phyloP scores from a whole-genome alignment of 2,797 vertebrate species.

The Lacerta agilis region DNA sequence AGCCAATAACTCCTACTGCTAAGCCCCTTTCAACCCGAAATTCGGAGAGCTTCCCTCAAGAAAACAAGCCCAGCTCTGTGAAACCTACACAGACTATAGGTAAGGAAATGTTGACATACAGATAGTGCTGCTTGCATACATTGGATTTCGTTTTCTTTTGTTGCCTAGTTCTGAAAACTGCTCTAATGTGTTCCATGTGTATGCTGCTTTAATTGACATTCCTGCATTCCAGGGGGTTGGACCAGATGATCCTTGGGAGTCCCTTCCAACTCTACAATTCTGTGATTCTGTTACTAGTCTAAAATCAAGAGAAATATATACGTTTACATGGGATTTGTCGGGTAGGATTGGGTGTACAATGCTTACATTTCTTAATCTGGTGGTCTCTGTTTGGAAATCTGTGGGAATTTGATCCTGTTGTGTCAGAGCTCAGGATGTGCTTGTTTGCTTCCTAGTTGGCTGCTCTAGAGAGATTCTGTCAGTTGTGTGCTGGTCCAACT shows the following conservation, averaged over 20 bases:
- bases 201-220: too few relatives aligned
- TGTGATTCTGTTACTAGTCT: background rate
- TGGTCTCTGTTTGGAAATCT: background rate
- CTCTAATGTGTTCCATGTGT: background rate
- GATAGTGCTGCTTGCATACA: background rate
- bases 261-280: too few relatives aligned
- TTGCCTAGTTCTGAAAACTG: background rate
- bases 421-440: background rate
- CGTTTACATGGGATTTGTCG: background rate
- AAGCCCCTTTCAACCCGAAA: conserved; percentile 96
- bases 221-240: too few relatives aligned
- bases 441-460: background rate
- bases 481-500: background rate
- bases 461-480: background rate
- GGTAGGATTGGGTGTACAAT: background rate
- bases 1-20: conserved; percentile 92
- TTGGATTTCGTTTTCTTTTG: background rate
- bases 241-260: too few relatives aligned
- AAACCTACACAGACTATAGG: conserved; percentile 90
- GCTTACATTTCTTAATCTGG: background rate
- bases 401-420: background rate
- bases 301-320: background rate
- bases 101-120: conserved; percentile 70
- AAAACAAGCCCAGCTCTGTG: conserved; percentile 91
- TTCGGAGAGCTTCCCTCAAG: conserved; percentile 91